Evolutionary conservation across 2,888 invertebrate species (phyloP).

Genomic region (Calliphora vomitoria): DNA sequence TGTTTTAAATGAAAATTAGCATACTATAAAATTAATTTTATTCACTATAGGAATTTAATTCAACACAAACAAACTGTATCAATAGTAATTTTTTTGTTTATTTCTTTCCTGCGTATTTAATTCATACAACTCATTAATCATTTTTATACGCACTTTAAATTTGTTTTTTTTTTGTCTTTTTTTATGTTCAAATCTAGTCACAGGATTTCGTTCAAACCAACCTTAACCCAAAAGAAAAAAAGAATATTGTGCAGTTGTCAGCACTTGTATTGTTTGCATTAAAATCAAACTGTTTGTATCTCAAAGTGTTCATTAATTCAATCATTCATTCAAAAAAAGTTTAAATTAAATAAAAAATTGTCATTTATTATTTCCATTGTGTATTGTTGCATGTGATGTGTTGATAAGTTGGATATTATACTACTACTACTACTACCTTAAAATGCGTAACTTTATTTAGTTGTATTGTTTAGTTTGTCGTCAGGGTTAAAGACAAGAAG

Average conservation of each 20-base stretch:
- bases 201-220: background rate
- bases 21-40: too few relatives aligned
- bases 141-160: constrained; percentile 40
- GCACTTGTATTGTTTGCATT: constrained; percentile 54
- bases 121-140: constrained; percentile 16
- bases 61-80: too few relatives aligned
- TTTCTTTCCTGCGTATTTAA: background rate
- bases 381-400: constrained; percentile 53
- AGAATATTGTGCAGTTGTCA: constrained; percentile 57
- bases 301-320: background rate
- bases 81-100: too few relatives aligned
- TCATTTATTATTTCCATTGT: constrained; percentile 62
- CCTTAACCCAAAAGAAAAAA: background rate
- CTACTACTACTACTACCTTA: too few relatives aligned
- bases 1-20: too few relatives aligned
- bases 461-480: background rate
- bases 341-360: constrained; percentile 40
- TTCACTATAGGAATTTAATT: too few relatives aligned
- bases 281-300: background rate
- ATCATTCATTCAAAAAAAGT: background rate
- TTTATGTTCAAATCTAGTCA: background rate
- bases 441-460: constrained; percentile 19
- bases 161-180: constrained; percentile 11
- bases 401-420: constrained; percentile 42
- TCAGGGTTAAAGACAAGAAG: constrained; percentile 52